These are phyloP conservation scores for Sebastes itinus DNA, from an alignment of 2,797 vertebrate genomes.

Conservation along the genomic window DNA sequence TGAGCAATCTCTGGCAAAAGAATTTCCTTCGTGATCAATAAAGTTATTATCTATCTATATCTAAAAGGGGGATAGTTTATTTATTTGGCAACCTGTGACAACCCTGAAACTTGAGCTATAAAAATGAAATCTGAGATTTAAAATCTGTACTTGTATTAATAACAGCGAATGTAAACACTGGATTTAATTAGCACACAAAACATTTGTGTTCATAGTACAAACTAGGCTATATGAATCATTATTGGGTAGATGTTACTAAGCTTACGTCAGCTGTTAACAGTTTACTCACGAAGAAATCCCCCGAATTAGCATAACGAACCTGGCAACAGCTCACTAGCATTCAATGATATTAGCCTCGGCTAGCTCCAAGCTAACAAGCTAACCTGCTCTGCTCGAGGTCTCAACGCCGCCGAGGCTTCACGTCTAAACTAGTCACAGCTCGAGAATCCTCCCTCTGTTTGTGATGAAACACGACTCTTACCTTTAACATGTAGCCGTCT, in stretches of 20 bases:
- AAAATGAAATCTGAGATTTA: too few relatives aligned
- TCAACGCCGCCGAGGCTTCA: neutral
- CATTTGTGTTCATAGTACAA: neutral
- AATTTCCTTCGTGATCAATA: too few relatives aligned
- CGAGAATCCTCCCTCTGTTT: rapidly evolving
- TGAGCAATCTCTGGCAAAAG: too few relatives aligned
- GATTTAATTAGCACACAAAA: neutral
- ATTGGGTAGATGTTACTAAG: neutral
- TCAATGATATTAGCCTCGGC: neutral
- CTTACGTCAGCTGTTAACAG: neutral
- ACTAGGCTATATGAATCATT: neutral
- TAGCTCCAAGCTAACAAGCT: neutral
- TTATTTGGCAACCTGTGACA: neutral
- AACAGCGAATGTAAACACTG: neutral
- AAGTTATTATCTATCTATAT: too few relatives aligned
- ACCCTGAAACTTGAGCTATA: neutral
- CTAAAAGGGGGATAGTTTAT: too few relatives aligned
- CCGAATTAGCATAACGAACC: neutral
- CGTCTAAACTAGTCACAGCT: neutral
- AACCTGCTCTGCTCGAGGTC: conserved; percentile 14
- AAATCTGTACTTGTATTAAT: neutral
- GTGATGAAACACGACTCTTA: neutral
- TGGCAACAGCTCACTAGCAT: neutral
- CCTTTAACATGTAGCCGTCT: conserved; percentile 78
- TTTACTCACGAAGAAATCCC: neutral